A percentile compares a stretch with the other conserved stretches of the same genome.
Evolutionary conservation across 2,113 vertebrate species (phyloP).

Genomic region (Notiomystis cincta): DNA sequence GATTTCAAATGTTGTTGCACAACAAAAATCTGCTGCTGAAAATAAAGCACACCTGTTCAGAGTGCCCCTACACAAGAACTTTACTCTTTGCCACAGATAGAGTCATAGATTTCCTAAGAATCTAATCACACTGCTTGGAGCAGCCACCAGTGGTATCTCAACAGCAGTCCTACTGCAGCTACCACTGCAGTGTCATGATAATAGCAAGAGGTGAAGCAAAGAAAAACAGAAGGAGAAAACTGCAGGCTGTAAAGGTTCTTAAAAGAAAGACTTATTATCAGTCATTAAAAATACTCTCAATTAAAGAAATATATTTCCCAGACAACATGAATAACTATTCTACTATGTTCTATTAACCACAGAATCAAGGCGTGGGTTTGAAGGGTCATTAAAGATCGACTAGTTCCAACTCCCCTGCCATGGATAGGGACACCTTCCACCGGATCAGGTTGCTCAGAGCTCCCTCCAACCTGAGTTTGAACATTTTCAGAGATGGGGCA

Average conservation of each 20-base stretch:
- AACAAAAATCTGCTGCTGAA: neutral
- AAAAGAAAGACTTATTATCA: neutral
- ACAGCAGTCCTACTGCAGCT: neutral
- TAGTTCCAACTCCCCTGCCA: neutral
- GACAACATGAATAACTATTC: neutral
- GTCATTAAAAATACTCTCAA: neutral
- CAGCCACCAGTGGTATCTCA: neutral
- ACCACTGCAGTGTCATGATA: neutral
- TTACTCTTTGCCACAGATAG: neutral
- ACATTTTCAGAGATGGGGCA: neutral
- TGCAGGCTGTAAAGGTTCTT: neutral
- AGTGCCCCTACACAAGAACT: neutral
- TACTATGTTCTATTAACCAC: neutral
- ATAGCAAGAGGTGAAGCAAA: neutral
- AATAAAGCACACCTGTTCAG: neutral
- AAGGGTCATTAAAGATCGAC: neutral
- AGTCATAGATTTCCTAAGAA: neutral
- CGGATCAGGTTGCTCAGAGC: neutral
- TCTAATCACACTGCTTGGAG: neutral
- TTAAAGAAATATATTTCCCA: neutral
- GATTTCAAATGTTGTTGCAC: neutral
- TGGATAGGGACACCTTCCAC: neutral
- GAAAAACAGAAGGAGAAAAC: neutral
- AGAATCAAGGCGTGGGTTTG: neutral
- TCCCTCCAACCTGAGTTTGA: neutral